phyloP scores from a whole-genome alignment of 2,888 invertebrate genomes.

The Callinectes sapidus region DNA sequence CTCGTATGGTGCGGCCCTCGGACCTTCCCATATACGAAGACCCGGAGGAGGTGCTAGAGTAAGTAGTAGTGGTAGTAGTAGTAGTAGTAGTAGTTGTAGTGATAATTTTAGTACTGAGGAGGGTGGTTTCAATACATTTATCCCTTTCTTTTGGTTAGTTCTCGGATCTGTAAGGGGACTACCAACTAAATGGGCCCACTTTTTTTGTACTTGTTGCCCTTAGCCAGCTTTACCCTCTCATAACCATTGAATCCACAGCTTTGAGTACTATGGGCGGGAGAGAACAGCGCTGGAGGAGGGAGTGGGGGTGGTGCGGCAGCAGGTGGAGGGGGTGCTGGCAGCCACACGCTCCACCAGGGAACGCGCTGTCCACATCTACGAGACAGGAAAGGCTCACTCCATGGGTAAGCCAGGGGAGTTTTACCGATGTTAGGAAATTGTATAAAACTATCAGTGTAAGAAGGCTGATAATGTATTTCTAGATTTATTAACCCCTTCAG shows the following conservation, averaged over 20 bases:
- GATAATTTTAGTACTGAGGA: neutral
- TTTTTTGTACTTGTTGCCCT: too few species aligned
- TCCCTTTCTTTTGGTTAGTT: too few species aligned
- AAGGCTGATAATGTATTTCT: neutral
- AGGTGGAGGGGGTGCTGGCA: conserved; percentile 57
- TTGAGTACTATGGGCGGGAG: conserved; percentile 70
- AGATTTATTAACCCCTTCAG: neutral
- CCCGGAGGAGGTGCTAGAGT: conserved; percentile 68
- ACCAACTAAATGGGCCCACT: too few species aligned
- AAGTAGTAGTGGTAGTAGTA: conserved; percentile 19
- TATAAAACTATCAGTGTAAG: neutral
- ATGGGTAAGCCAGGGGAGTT: conserved; percentile 58
- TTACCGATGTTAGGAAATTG: neutral
- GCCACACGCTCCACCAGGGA: conserved; percentile 66
- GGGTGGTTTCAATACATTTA: too few species aligned
- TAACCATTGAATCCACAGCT: conserved; percentile 42
- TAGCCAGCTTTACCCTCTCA: too few species aligned
- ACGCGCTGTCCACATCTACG: conserved; percentile 51
- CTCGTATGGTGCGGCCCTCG: conserved; percentile 66
- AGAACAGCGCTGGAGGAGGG: conserved; percentile 65
- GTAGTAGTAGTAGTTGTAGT: neutral
- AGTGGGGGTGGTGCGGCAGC: conserved; percentile 63
- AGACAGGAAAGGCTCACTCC: conserved; percentile 72
- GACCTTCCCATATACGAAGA: conserved; percentile 71
- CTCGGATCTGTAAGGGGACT: too few species aligned